Conservation (phyloP, 2,797 vertebrate genomes). For the Phataginus tetradactyla region DNA sequence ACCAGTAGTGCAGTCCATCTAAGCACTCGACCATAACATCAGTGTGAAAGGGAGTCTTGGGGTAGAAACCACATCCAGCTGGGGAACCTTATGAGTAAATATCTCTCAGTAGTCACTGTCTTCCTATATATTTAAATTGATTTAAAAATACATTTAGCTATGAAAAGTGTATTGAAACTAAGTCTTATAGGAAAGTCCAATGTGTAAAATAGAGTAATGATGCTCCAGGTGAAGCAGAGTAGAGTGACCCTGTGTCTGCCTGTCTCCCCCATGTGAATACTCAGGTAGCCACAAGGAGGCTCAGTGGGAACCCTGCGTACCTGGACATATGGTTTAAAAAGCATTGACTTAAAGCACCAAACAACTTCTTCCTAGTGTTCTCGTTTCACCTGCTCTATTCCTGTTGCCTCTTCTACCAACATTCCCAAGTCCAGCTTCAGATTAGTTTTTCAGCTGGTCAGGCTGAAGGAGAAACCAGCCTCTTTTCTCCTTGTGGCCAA, state of each 20-base stretch:
- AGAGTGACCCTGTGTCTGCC: not conserved
- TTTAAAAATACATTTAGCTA: not conserved
- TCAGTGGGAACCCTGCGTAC: not conserved
- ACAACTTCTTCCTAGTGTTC: not conserved
- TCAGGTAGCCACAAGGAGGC: not conserved
- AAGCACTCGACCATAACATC: not conserved
- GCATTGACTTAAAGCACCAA: not conserved
- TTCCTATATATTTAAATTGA: not conserved
- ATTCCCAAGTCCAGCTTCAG: not conserved
- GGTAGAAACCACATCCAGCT: not conserved
- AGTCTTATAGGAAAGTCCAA: not conserved
- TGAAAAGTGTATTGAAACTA: not conserved
- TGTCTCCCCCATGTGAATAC: not conserved
- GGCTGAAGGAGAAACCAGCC: not conserved
- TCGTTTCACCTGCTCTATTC: not conserved
- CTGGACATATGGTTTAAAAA: not conserved
- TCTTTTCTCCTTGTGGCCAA: not conserved
- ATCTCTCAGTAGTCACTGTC: not conserved
- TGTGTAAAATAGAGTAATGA: not conserved
- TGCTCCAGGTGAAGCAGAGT: not conserved
- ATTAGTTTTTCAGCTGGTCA: constrained; percentile 3
- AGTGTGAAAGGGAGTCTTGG: not conserved
- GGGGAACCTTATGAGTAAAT: not conserved
- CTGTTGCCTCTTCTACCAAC: not conserved
- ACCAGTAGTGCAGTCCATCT: not conserved